Conservation (phyloP, 2,113 vertebrate species). For the Manacus vitellinus region DNA sequence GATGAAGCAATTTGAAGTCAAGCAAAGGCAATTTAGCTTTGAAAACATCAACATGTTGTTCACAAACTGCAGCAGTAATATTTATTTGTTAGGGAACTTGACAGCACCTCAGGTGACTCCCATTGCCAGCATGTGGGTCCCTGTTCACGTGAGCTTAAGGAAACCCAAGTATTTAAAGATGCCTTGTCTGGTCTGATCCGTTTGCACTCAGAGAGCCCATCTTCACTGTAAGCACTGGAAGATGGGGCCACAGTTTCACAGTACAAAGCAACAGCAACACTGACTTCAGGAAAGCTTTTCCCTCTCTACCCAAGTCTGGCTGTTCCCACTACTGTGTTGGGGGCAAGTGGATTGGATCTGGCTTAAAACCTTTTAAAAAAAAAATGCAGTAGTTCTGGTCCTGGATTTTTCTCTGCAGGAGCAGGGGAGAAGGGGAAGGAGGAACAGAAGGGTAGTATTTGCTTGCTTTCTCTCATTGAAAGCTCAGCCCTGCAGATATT, state of each 20-base stretch:
- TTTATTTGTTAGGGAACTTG: background rate
- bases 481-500: background rate
- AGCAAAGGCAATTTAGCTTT: background rate
- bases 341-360: background rate
- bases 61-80: background rate
- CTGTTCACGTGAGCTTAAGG: background rate
- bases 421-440: background rate
- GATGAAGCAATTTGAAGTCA: background rate
- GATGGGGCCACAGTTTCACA: background rate
- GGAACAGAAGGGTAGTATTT: background rate
- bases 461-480: background rate
- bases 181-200: accelerated
- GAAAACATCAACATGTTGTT: background rate
- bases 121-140: background rate
- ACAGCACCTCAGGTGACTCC: background rate
- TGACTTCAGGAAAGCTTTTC: background rate
- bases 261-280: background rate
- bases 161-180: background rate
- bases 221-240: background rate
- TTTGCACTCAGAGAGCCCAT: background rate
- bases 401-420: background rate
- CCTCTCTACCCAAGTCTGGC: accelerated
- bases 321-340: background rate
- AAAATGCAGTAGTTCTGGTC: background rate
- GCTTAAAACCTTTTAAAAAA: background rate